These are phyloP conservation scores for Drosophila leonis DNA, from an alignment of 2,888 invertebrate genomes.

Conservation along the genomic window DNA sequence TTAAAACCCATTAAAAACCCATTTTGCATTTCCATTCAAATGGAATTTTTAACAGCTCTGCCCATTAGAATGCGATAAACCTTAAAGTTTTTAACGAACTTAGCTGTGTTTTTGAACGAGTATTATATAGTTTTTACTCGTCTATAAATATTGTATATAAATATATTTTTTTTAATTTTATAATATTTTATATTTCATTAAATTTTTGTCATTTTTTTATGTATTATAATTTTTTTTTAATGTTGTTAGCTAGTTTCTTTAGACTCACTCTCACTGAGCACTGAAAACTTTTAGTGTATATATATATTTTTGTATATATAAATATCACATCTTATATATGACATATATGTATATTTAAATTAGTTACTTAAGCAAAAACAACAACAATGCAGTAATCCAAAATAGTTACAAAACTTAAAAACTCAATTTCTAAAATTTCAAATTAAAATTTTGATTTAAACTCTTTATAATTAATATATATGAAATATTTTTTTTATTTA, in stretches of 20 bases:
- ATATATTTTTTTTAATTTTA: background rate
- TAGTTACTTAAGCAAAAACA: constrained; percentile 17
- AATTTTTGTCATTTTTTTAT: background rate
- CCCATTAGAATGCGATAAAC: too few species aligned
- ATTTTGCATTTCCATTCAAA: too few species aligned
- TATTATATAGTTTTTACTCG: too few species aligned
- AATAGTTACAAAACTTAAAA: background rate
- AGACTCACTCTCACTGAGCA: background rate
- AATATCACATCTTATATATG: background rate
- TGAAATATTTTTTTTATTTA: background rate
- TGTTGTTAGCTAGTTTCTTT: constrained; percentile 1
- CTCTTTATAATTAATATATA: background rate
- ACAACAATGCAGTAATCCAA: constrained; percentile 26
- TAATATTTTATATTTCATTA: background rate
- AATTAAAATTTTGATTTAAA: constrained; percentile 1
- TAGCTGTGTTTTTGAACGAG: too few species aligned
- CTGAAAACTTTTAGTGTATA: background rate
- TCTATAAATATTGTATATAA: background rate
- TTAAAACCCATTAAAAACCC: too few species aligned
- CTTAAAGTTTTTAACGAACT: too few species aligned
- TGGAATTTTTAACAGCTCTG: too few species aligned
- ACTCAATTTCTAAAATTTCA: background rate
- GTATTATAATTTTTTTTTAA: background rate
- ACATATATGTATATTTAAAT: background rate
- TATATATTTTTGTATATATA: background rate